Evolutionary conservation across 2,888 invertebrate genomes (phyloP).

Genomic region (Charanyca ferruginea): DNA sequence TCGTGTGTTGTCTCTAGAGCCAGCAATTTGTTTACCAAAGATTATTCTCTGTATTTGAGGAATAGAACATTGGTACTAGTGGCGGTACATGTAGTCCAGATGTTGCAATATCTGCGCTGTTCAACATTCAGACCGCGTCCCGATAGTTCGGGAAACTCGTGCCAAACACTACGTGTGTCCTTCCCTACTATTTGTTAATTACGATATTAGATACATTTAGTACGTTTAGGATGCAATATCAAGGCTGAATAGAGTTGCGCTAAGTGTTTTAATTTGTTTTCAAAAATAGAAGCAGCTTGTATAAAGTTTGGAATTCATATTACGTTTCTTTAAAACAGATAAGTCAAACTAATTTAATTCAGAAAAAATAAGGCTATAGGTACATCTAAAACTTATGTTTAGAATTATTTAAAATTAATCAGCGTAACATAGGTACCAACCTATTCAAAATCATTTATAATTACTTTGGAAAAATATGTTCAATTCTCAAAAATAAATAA

Average conservation of each 20-base stretch:
- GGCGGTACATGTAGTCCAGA: conserved; percentile 42
- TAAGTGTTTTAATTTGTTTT: conserved; percentile 14
- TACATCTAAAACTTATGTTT: too few relatives aligned
- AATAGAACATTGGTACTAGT: conserved; percentile 48
- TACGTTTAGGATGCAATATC: conserved; percentile 32
- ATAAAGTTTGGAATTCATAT: not conserved
- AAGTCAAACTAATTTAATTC: too few relatives aligned
- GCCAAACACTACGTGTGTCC: conserved; percentile 47
- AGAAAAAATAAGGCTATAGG: too few relatives aligned
- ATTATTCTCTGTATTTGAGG: conserved; percentile 39
- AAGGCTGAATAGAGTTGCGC: conserved; percentile 14
- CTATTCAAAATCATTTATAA: too few relatives aligned
- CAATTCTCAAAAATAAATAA: too few relatives aligned
- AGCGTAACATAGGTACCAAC: too few relatives aligned
- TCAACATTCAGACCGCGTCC: conserved; percentile 62
- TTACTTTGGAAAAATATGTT: too few relatives aligned
- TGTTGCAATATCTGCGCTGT: conserved; percentile 60
- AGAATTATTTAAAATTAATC: too few relatives aligned
- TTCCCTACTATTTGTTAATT: conserved; percentile 55
- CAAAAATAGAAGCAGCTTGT: not conserved
- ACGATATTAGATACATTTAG: conserved; percentile 41
- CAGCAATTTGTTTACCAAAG: conserved; percentile 26
- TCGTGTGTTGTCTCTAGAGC: conserved; percentile 31
- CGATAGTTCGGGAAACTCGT: conserved; percentile 63
- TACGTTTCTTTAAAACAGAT: too few relatives aligned